Percentiles rank a stretch among this genome's conserved stretches.
Conservation (phyloP, 2,797 vertebrate genomes). For the Eospalax fontanierii region DNA sequence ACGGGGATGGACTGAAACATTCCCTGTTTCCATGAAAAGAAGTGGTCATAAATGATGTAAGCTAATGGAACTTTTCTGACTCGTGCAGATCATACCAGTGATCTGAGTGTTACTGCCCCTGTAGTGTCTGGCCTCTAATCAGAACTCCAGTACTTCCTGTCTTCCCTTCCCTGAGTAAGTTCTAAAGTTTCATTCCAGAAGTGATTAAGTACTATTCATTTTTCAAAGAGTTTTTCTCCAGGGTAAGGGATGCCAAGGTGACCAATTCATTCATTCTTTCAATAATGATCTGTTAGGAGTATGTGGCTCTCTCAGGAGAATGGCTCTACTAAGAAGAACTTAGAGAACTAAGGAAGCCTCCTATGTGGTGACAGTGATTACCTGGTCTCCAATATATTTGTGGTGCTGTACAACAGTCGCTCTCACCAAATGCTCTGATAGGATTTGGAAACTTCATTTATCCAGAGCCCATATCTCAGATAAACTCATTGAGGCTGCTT, state of each 20-base stretch:
- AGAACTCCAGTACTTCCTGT: not conserved
- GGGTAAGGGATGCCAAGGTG: not conserved
- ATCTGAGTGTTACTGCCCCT: not conserved
- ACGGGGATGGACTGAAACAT: not conserved
- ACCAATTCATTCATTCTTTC: not conserved
- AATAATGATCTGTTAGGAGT: not conserved
- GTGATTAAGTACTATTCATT: not conserved
- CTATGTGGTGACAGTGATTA: not conserved
- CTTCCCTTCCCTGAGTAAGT: not conserved
- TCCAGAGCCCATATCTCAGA: not conserved
- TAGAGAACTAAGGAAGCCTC: not conserved
- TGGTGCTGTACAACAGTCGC: not conserved
- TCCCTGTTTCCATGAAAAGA: not conserved
- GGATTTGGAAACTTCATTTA: not conserved
- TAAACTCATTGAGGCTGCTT: not conserved
- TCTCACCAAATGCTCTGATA: rapidly evolving
- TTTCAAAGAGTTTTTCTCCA: not conserved
- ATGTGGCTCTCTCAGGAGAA: not conserved
- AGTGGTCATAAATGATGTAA: not conserved
- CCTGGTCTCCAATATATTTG: not conserved
- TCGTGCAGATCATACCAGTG: not conserved
- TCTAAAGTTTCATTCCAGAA: not conserved
- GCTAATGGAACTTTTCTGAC: not conserved
- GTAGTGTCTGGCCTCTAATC: not conserved
- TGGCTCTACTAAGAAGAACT: too few relatives aligned